phyloP scores from a whole-genome alignment of 2,113 vertebrate species.

The Campylomormyrus numenius region DNA sequence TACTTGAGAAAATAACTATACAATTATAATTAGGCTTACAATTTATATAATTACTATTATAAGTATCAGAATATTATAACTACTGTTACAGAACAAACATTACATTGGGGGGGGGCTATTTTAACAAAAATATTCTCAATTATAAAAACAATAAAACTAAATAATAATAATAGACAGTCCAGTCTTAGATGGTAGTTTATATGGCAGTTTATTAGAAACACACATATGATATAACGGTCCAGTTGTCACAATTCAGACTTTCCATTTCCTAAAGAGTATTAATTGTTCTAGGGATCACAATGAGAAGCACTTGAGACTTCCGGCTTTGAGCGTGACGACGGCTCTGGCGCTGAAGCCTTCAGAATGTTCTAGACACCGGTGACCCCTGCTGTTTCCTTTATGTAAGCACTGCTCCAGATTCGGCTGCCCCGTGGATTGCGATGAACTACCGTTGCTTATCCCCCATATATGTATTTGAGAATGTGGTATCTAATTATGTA shows the following conservation, averaged over 20 bases:
- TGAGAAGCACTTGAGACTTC: background rate
- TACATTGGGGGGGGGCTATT: background rate
- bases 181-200: background rate
- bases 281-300: background rate
- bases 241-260: background rate
- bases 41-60: background rate
- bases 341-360: background rate
- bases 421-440: background rate
- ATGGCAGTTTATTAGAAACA: background rate
- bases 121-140: background rate
- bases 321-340: background rate
- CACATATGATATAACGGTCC: background rate
- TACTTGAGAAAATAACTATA: background rate
- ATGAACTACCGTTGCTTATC: background rate
- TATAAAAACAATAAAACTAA: background rate
- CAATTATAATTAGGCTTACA: background rate
- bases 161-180: background rate
- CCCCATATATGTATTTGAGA: background rate
- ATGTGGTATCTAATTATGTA: background rate
- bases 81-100: background rate
- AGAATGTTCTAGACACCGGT: slow-evolving; percentile 8
- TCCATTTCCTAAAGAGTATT: background rate
- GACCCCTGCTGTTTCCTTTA: slow-evolving; percentile 10
- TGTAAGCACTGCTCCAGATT: background rate
- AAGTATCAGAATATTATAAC: background rate